Conservation (phyloP, 2,113 vertebrate species). For the Mus pahari region DNA sequence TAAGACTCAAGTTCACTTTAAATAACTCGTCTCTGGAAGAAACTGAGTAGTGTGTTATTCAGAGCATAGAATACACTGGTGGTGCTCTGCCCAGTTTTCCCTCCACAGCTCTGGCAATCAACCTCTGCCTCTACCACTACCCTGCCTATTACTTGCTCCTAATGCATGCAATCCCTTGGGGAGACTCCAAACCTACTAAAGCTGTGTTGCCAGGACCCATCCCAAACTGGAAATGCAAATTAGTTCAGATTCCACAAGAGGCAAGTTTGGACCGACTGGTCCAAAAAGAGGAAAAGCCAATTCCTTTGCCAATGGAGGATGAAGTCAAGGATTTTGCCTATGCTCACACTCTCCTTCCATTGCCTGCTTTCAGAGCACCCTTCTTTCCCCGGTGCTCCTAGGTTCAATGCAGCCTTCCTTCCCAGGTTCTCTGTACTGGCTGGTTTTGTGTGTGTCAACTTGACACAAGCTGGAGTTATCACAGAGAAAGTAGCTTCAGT, state of each 20-base stretch:
- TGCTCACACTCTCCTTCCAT: background rate
- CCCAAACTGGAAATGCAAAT: background rate
- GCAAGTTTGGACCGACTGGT: background rate
- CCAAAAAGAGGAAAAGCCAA: background rate
- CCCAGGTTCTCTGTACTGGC: background rate
- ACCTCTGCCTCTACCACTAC: rapidly evolving
- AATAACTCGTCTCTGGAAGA: background rate
- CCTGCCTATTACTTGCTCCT: background rate
- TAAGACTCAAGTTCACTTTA: background rate
- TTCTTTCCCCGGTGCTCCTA: background rate
- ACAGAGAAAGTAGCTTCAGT: too few relatives aligned
- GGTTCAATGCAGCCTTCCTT: background rate
- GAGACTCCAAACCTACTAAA: background rate
- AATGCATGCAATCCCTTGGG: background rate
- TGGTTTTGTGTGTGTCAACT: too few relatives aligned
- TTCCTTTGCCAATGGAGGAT: background rate
- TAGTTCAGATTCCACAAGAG: background rate
- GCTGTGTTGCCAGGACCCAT: background rate
- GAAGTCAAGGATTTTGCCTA: background rate
- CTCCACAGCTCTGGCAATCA: background rate
- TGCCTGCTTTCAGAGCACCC: background rate
- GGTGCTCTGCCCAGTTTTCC: background rate
- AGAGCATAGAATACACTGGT: background rate
- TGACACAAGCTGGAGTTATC: too few relatives aligned
- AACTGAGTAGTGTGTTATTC: too few relatives aligned